phyloP scores from a whole-genome alignment of 2,888 invertebrate genomes.

The Mesorhabditis sp. region DNA sequence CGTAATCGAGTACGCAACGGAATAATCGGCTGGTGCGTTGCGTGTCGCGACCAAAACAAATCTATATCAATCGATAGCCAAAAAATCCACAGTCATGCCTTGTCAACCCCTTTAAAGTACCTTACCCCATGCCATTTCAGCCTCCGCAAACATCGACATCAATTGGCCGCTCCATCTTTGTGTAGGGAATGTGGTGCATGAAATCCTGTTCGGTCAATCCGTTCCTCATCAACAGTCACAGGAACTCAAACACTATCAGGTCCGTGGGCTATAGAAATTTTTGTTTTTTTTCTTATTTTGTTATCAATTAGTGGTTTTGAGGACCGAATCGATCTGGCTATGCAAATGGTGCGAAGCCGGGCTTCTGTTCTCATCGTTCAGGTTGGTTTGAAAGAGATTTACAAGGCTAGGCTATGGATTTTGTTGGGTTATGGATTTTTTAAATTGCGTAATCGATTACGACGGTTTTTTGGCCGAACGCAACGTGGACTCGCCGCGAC shows the following conservation, averaged over 20 bases:
- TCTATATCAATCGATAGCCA: too few relatives aligned
- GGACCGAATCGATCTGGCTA: not conserved
- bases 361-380: not conserved
- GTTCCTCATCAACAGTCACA: not conserved
- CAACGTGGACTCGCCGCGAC: too few relatives aligned
- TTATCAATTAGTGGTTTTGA: not conserved
- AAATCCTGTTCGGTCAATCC: constrained; percentile 12
- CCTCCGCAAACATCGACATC: not conserved
- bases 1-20: too few relatives aligned
- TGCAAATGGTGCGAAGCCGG: not conserved
- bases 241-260: not conserved
- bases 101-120: not conserved
- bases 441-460: too few relatives aligned
- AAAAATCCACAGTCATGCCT: too few relatives aligned
- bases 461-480: too few relatives aligned
- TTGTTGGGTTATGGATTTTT: too few relatives aligned
- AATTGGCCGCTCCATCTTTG: constrained; percentile 17
- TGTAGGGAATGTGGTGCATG: constrained; percentile 14
- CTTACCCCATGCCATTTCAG: not conserved
- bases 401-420: too few relatives aligned
- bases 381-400: not conserved
- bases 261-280: not conserved
- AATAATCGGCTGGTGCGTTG: too few relatives aligned
- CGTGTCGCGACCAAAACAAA: too few relatives aligned
- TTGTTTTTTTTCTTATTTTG: not conserved